phyloP scores from a whole-genome alignment of 1,140 invertebrate species.

The Atopsyche davidsoni region DNA sequence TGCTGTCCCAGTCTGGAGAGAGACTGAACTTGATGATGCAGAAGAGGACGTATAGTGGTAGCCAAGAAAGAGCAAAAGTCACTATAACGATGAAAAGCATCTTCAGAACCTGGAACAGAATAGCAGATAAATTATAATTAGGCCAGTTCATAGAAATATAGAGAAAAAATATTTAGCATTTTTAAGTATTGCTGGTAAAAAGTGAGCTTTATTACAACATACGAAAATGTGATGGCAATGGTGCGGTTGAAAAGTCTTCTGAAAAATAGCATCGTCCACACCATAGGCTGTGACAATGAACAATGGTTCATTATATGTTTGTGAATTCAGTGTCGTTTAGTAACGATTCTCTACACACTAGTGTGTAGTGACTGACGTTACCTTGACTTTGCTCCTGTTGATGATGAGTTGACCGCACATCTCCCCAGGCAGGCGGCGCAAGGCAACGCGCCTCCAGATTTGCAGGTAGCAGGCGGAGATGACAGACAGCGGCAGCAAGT shows the following conservation, averaged over 20 bases:
- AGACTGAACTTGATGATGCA: constrained; percentile 43
- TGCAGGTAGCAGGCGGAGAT: constrained; percentile 53
- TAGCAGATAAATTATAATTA: too few relatives aligned
- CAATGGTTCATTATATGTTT: too few relatives aligned
- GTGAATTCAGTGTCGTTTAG: too few relatives aligned
- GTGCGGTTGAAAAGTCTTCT: background rate
- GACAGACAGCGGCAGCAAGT: constrained; percentile 47
- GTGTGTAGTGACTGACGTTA: too few relatives aligned
- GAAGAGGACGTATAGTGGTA: constrained; percentile 56
- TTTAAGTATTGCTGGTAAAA: too few relatives aligned
- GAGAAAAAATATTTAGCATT: too few relatives aligned
- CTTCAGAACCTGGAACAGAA: constrained; percentile 45
- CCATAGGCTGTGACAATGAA: too few relatives aligned
- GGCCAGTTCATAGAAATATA: too few relatives aligned
- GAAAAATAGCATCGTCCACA: background rate
- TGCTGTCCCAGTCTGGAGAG: constrained; percentile 21
- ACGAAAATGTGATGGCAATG: too few relatives aligned
- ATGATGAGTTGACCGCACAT: constrained; percentile 27
- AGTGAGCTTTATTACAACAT: too few relatives aligned
- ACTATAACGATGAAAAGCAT: constrained; percentile 61
- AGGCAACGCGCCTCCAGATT: constrained; percentile 45
- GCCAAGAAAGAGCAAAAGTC: constrained; percentile 59
- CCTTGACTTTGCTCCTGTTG: constrained; percentile 31
- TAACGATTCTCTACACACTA: too few relatives aligned
- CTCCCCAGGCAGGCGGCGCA: constrained; percentile 34